phyloP scores from a whole-genome alignment of 1,140 invertebrate species.

The Trichonephila inaurata region DNA sequence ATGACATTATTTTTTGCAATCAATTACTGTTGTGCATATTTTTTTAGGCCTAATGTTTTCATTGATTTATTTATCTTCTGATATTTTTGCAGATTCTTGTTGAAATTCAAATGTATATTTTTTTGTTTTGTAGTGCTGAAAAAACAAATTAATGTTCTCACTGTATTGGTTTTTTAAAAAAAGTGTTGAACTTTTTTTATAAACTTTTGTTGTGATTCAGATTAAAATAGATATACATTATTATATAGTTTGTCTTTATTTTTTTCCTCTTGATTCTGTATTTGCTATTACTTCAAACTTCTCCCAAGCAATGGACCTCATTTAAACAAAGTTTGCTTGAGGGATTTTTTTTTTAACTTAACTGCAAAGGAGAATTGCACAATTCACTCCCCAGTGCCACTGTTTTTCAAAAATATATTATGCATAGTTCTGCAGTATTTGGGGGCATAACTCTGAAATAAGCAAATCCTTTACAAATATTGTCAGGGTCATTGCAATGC shows the following conservation, averaged over 20 bases:
- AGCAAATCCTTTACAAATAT: no score
- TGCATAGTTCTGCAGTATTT: no score
- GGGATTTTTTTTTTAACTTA: no score
- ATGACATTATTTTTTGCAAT: not conserved
- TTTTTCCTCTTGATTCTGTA: not conserved
- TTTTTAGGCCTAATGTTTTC: not conserved
- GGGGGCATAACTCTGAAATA: no score
- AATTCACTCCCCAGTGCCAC: no score
- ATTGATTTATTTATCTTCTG: not conserved
- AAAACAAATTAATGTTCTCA: not conserved
- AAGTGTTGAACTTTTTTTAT: not conserved
- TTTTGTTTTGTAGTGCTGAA: not conserved
- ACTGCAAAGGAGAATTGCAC: no score
- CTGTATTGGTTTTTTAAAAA: not conserved
- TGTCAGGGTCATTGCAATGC: no score
- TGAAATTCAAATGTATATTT: not conserved
- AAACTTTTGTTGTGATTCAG: not conserved
- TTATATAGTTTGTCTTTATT: not conserved
- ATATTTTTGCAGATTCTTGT: slow-evolving; percentile 6
- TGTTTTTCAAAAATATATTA: no score
- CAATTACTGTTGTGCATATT: not conserved
- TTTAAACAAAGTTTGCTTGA: no score
- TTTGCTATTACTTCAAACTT: not conserved
- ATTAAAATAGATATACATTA: not conserved
- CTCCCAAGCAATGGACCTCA: no score